Evolutionary conservation across 92 coral and sea anemone species (phyloP), one percentile per base, ranked within the genome.

Genomic region (Hydrozoanthus gracilis): DNA sequence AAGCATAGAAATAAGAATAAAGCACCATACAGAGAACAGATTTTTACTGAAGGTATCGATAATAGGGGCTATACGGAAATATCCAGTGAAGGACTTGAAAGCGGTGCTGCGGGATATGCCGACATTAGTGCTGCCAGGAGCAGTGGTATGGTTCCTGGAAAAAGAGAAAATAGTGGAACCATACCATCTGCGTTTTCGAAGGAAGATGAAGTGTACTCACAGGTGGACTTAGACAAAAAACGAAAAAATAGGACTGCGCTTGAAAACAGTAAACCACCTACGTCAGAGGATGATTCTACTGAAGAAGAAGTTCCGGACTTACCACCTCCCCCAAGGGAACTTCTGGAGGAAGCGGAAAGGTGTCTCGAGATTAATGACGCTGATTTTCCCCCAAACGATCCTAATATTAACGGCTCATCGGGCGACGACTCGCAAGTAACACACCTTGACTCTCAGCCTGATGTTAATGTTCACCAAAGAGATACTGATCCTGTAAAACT

Each of bases 181-280:
- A 20, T 45, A 10, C 49, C 60, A 58, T 15, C 73, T 13, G 61
- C 10, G 4, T 76, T 66, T 18, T 27, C 76, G 17, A 44, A 4
- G 0, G 54, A 78, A 10, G 46, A 17, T 12, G 89, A 90, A 47
- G 88, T 85, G 7, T 89, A 91, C 85, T 87, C 98, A 0, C 75
- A 87, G 56, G 95, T 88, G 12, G 93, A 95, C 55, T 78, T 80
- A 65, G 88, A 90, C 61, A 83, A 61, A 50, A 91, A 89, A 50
- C 70, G 56, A 79, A 79, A 77, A 46, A 51, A 75, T 60, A 86
- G 83, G 74, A 48, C 64, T 16, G 71, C 14, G 56, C 69, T 18
- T 52, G 78, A 49, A 4, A 56, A 60, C 44, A 58, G 65, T 73
- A 12, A 76, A 51, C 78, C 55, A 51, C 47, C 5, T 3, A 8